A percentile compares a stretch with the other conserved stretches of the same genome.
Conservation (phyloP, 1,140 invertebrate genomes). For the Cherax destructor region DNA sequence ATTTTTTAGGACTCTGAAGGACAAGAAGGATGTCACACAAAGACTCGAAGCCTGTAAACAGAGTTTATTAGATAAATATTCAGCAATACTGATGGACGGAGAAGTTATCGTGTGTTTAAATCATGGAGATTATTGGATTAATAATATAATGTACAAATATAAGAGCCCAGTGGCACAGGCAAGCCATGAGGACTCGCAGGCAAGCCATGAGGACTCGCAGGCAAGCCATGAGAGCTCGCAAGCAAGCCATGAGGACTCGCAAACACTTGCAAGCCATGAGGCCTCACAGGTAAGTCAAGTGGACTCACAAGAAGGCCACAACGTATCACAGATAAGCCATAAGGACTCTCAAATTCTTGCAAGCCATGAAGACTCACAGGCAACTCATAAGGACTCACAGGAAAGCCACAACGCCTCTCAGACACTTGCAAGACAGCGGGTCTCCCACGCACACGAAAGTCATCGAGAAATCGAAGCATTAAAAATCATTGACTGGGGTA, state of each 20-base stretch:
- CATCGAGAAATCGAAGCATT: slow-evolving; percentile 6
- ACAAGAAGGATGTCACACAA: neutral
- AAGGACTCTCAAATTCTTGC: too few relatives aligned
- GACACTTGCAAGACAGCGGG: too few relatives aligned
- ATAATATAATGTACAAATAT: slow-evolving; percentile 46
- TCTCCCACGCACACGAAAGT: too few relatives aligned
- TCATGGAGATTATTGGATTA: slow-evolving; percentile 50
- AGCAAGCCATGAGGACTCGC: too few relatives aligned
- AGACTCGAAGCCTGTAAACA: neutral
- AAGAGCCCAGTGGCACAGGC: neutral
- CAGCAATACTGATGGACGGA: neutral
- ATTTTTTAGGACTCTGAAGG: neutral
- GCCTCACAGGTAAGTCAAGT: too few relatives aligned
- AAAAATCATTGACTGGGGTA: slow-evolving; percentile 51
- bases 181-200: too few relatives aligned
- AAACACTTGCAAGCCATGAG: too few relatives aligned
- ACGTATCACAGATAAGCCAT: too few relatives aligned
- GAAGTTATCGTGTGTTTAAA: neutral
- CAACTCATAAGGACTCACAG: neutral
- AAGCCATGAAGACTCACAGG: too few relatives aligned
- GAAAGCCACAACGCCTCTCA: neutral
- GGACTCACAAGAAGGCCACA: too few relatives aligned
- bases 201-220: too few relatives aligned
- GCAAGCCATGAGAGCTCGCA: too few relatives aligned
- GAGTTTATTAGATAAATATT: neutral